Evolutionary conservation across 1,140 invertebrate genomes (phyloP).

Genomic region (Asobara japonica): DNA sequence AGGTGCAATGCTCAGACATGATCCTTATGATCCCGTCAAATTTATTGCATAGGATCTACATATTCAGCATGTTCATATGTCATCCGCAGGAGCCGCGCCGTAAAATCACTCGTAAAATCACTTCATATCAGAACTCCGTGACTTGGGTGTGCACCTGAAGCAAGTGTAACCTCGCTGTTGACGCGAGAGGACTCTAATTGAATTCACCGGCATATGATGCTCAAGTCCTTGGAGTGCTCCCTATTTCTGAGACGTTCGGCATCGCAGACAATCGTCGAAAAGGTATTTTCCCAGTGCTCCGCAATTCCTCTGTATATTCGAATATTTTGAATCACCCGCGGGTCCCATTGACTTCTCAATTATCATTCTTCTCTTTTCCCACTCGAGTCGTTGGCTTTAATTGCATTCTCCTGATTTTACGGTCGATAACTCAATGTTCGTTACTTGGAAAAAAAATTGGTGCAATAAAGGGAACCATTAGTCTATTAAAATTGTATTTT

Average conservation of each 20-base stretch:
- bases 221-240: neutral
- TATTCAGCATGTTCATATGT: too few relatives aligned
- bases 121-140: neutral
- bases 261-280: neutral
- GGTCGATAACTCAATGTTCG: neutral
- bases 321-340: neutral
- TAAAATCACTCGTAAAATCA: neutral
- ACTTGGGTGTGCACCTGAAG: neutral
- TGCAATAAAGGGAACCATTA: too few relatives aligned
- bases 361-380: neutral
- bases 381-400: neutral
- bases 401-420: conserved; percentile 1
- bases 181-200: conserved; percentile 27
- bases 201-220: conserved; percentile 12
- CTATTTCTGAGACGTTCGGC: neutral
- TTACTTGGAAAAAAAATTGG: neutral
- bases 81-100: too few relatives aligned
- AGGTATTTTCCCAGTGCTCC: neutral
- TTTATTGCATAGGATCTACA: too few relatives aligned
- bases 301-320: neutral
- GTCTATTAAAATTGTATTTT: too few relatives aligned
- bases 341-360: neutral
- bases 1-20: too few relatives aligned
- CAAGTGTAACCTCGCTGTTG: neutral
- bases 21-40: too few relatives aligned